These are phyloP conservation scores for Procavia capensis DNA, from an alignment of 2,113 vertebrate genomes.

Conservation along the genomic window DNA sequence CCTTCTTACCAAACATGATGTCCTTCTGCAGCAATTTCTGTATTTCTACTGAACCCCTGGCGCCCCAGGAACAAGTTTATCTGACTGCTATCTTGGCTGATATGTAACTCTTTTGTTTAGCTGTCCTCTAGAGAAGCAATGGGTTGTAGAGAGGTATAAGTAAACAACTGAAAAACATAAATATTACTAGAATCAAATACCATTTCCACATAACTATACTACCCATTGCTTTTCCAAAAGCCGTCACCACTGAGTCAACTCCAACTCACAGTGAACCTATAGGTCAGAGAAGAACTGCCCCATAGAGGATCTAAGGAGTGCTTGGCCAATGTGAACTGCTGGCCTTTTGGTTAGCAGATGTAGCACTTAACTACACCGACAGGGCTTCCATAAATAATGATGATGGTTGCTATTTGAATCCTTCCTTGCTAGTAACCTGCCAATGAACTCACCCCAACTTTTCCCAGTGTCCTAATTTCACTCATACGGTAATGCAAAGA, in stretches of 20 bases:
- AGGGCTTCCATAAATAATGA: too few species aligned
- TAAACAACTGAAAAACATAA: constrained; percentile 2
- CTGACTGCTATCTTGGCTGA: not conserved
- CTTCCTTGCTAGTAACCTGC: not conserved
- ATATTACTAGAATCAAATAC: constrained; percentile 17
- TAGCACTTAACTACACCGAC: too few species aligned
- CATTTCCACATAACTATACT: not conserved
- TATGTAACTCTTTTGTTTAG: not conserved
- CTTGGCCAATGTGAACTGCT: too few species aligned
- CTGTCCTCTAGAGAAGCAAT: not conserved
- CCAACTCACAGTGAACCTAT: too few species aligned
- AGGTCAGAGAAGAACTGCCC: too few species aligned
- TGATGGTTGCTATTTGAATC: not conserved
- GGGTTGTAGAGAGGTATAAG: not conserved
- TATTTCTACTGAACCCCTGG: too few species aligned
- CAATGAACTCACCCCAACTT: not conserved
- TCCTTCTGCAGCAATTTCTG: not conserved
- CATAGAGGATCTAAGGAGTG: too few species aligned
- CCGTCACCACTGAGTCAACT: too few species aligned
- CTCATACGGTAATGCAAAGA: not conserved
- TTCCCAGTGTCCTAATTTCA: not conserved
- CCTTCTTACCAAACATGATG: not conserved
- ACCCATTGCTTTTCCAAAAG: constrained; percentile 17
- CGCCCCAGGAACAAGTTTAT: not conserved
- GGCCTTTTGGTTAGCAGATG: too few species aligned